These are phyloP conservation scores for Cryptus armator DNA, from an alignment of 2,888 invertebrate genomes.

Conservation along the genomic window DNA sequence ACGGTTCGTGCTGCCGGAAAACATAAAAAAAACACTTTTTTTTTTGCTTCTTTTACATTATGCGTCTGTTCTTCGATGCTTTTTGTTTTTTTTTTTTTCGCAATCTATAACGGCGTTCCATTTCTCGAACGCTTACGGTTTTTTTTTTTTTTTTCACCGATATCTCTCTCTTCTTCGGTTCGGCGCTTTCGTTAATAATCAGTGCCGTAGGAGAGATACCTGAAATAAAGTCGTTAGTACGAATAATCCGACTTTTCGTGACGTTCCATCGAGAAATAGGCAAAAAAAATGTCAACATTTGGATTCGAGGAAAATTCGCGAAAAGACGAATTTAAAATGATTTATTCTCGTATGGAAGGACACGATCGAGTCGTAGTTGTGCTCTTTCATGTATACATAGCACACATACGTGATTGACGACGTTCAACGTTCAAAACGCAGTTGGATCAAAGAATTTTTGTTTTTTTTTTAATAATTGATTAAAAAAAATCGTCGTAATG, in stretches of 20 bases:
- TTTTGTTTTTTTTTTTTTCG: slow-evolving; percentile 72
- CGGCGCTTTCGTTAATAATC: slow-evolving; percentile 56
- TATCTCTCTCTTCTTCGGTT: slow-evolving; percentile 43
- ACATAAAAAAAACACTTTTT: slow-evolving; percentile 63
- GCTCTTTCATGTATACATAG: slow-evolving; percentile 61
- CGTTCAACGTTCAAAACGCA: slow-evolving; percentile 62
- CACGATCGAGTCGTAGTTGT: slow-evolving; percentile 47
- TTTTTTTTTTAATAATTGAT: background rate
- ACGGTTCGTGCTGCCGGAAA: slow-evolving; percentile 66
- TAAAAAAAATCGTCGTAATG: background rate
- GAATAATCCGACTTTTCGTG: slow-evolving; percentile 64
- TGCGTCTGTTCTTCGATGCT: slow-evolving; percentile 69
- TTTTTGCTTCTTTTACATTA: slow-evolving; percentile 58
- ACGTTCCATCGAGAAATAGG: slow-evolving; percentile 19
- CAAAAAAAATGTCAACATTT: background rate
- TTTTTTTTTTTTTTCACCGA: slow-evolving; percentile 18
- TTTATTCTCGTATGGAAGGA: slow-evolving; percentile 44
- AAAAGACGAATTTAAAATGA: slow-evolving; percentile 1
- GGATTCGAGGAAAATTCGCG: background rate
- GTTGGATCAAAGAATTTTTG: slow-evolving; percentile 63
- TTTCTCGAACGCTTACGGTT: slow-evolving; percentile 43
- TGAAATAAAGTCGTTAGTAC: slow-evolving; percentile 80
- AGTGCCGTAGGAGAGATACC: slow-evolving; percentile 67
- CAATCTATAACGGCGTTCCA: slow-evolving; percentile 40
- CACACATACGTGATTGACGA: slow-evolving; percentile 65